phyloP scores from a whole-genome alignment of 2,888 invertebrate genomes.

The Pterostichus niger region DNA sequence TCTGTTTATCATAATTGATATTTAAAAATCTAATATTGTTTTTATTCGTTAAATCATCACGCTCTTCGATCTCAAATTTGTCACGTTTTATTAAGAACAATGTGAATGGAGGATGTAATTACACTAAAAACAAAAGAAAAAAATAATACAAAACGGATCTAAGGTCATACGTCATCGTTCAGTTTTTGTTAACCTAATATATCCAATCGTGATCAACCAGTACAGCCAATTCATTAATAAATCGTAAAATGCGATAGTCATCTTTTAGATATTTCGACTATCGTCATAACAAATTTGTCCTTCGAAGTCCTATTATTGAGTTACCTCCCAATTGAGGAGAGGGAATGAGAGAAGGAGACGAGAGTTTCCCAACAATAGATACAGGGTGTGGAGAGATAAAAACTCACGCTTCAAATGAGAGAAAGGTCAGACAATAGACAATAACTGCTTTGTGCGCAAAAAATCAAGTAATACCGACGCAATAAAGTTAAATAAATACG shows the following conservation, averaged over 20 bases:
- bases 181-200: constrained; percentile 16
- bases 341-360: neutral
- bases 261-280: neutral
- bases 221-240: constrained; percentile 4
- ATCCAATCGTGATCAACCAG: constrained; percentile 3
- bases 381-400: neutral
- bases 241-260: constrained; percentile 15
- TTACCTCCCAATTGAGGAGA: neutral
- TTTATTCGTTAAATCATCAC: too few species aligned
- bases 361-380: constrained; percentile 16
- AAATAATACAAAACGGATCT: neutral
- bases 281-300: constrained; percentile 20
- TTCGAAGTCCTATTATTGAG: neutral
- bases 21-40: too few species aligned
- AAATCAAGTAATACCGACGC: too few species aligned
- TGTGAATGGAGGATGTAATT: constrained; percentile 26
- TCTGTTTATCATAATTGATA: too few species aligned
- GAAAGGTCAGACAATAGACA: too few species aligned
- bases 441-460: too few species aligned
- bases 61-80: neutral
- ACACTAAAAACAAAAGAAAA: constrained; percentile 15
- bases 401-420: too few species aligned
- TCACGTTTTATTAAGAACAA: constrained; percentile 5
- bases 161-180: constrained; percentile 1
- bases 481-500: too few species aligned